Conservation (phyloP, 2,113 vertebrate species). For the Dolichallabes microphthalmus region DNA sequence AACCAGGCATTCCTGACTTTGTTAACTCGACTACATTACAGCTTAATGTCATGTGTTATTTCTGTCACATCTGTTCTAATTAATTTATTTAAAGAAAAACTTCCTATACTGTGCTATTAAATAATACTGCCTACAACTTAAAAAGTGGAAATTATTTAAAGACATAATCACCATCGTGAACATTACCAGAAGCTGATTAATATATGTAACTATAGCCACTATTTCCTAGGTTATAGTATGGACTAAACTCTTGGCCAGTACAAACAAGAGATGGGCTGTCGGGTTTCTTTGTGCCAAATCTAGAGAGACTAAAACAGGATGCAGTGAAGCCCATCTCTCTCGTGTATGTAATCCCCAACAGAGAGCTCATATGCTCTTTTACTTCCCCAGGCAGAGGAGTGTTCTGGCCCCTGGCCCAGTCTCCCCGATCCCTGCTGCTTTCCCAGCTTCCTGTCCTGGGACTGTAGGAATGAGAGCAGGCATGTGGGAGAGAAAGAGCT, state of each 20-base stretch:
- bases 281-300: slow-evolving; percentile 20
- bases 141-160: neutral
- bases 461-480: slow-evolving; percentile 52
- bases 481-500: slow-evolving; percentile 33
- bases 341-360: slow-evolving; percentile 52
- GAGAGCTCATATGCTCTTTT: slow-evolving; percentile 54
- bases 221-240: neutral
- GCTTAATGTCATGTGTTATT: neutral
- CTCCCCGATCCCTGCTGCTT: slow-evolving; percentile 47
- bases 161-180: neutral
- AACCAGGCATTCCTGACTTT: neutral
- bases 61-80: neutral
- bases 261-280: slow-evolving; percentile 5
- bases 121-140: neutral
- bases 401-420: slow-evolving; percentile 36
- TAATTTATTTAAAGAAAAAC: neutral
- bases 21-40: neutral
- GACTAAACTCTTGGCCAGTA: neutral
- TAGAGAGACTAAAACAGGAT: slow-evolving; percentile 36
- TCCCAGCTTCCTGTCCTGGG: slow-evolving; percentile 60
- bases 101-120: neutral
- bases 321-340: slow-evolving; percentile 36
- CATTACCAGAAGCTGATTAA: neutral
- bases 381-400: slow-evolving; percentile 41
- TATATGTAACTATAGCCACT: neutral